Conservation (phyloP, 2,797 vertebrate species). For the Platalea minor region DNA sequence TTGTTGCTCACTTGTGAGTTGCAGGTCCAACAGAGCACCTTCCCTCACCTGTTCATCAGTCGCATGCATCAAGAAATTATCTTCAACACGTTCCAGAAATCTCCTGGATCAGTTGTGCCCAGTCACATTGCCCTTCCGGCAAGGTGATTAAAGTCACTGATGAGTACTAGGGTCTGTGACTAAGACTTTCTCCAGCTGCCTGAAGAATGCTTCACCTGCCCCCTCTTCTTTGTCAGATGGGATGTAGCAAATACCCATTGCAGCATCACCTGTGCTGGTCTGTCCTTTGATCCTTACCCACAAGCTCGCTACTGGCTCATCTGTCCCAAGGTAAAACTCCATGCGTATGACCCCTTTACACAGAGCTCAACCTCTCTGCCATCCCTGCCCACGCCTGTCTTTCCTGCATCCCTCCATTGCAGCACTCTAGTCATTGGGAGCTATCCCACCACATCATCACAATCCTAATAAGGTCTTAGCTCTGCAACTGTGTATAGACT, state of each 20-base stretch:
- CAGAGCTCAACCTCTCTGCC: not conserved
- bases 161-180: not conserved
- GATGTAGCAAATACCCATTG: not conserved
- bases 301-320: not conserved
- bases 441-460: not conserved
- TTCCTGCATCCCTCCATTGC: not conserved
- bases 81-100: not conserved
- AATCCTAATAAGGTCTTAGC: not conserved
- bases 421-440: not conserved
- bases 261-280: not conserved
- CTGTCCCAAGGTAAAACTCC: not conserved
- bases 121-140: not conserved
- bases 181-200: not conserved
- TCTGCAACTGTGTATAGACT: not conserved
- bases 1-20: not conserved
- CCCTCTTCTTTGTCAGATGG: not conserved
- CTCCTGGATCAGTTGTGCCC: not conserved
- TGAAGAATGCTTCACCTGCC: not conserved
- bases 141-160: not conserved
- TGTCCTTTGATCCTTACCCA: not conserved
- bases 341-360: not conserved
- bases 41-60: not conserved
- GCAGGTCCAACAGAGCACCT: not conserved
- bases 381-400: not conserved
- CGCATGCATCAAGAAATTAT: not conserved